Conservation (phyloP, 2,888 invertebrate genomes). For the Amblyjoppa proteus region DNA sequence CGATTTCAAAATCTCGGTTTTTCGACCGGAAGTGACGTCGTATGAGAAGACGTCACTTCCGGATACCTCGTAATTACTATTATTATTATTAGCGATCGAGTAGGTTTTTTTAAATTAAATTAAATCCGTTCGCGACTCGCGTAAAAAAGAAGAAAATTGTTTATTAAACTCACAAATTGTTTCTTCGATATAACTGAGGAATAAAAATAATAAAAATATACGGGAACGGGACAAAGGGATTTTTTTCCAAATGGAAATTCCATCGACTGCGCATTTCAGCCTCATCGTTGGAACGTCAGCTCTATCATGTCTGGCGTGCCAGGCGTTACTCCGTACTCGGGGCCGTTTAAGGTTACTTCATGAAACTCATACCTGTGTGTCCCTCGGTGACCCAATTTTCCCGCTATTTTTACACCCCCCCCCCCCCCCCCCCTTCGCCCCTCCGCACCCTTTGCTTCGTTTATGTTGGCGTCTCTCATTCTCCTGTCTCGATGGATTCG, state of each 20-base stretch:
- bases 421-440: not conserved
- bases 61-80: too few species aligned
- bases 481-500: conserved; percentile 1
- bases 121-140: not conserved
- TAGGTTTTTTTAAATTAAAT: not conserved
- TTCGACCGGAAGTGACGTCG: too few species aligned
- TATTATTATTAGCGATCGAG: not conserved
- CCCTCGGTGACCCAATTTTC: conserved; percentile 58
- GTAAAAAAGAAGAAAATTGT: not conserved
- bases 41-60: too few species aligned
- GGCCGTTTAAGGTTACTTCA: conserved; percentile 14
- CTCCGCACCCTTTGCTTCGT: conserved; percentile 19
- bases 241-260: conserved; percentile 24
- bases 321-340: conserved; percentile 3
- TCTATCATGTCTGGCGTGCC: conserved; percentile 38
- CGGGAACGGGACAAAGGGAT: not conserved
- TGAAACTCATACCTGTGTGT: conserved; percentile 41
- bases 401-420: conserved; percentile 36
- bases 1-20: too few species aligned
- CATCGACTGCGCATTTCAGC: conserved; percentile 16
- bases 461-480: conserved; percentile 27
- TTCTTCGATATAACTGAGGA: not conserved
- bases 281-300: conserved; percentile 39
- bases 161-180: not conserved
- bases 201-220: conserved; percentile 6